Evolutionary conservation across 1,140 invertebrate species (phyloP), one percentile per base, ranked within the genome.

Genomic region (Zaprionus vittiger): DNA sequence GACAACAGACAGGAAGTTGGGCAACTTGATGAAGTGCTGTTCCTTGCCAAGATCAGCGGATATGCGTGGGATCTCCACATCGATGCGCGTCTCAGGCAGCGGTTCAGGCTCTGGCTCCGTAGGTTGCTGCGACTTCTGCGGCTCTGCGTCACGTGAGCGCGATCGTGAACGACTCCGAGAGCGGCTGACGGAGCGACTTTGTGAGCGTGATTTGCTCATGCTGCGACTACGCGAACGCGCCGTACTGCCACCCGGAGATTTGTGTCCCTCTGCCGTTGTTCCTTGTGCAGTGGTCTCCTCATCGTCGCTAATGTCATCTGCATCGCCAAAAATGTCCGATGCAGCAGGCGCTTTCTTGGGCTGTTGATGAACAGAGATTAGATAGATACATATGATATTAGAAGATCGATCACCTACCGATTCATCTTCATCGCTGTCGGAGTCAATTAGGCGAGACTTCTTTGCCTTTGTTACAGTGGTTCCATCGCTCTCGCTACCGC

Each of bases 61-160:
- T 75, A 99, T 99, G 93, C 98, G 97, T 1, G 98, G 98, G 90
- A 99, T 99, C 94, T 99, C 98, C 1, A 99, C 98, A 91, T 99
- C 98, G 64, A 99, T 99, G 85, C 97, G 94, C 0, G 98, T 99
- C 94, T 99, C 98, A 31, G 97, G 97, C 24, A 96, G 94, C 17
- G 95, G 96, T 79, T 97, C 96, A 52, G 96, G 95, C 81, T 96
- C 96, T 83, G 96, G 95, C 61, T 95, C 95, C 49, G 95, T 67
- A 84, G 93, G 37, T 63, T 64, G 69, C 64, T 66, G 69, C 11
- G 17, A 34, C 12, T 61, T 38, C 5, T n/a, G 80, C 3, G 61
- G 55, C 5, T 81, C 92, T 68, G 80, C 93, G 75, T 77, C 75
- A 5, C 70, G 77, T 1, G 80, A 83, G 1, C 83, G 76, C 0